Conservation (phyloP, 2,888 invertebrate species). For the Pocota personata region DNA sequence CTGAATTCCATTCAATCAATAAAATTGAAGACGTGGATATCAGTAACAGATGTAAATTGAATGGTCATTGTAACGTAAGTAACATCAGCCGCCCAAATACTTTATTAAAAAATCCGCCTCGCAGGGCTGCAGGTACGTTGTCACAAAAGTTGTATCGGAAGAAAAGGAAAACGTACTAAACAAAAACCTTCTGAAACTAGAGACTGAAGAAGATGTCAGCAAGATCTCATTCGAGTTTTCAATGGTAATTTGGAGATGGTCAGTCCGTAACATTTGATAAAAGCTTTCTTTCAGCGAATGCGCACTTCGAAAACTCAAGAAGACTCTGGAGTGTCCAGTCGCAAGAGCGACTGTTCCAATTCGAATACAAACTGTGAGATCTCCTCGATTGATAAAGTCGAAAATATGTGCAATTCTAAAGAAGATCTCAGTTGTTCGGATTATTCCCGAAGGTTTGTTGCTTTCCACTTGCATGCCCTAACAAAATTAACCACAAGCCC, state of each 20-base stretch:
- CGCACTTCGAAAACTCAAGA: constrained; percentile 78
- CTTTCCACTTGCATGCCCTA: constrained; percentile 62
- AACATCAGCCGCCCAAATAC: background rate
- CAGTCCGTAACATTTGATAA: background rate
- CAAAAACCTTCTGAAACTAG: constrained; percentile 78
- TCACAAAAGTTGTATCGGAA: constrained; percentile 39
- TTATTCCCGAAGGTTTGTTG: constrained; percentile 83
- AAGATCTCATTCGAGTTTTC: constrained; percentile 80
- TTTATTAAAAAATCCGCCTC: background rate
- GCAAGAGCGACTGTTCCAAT: constrained; percentile 83
- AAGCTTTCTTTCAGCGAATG: constrained; percentile 75
- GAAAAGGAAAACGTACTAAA: constrained; percentile 81
- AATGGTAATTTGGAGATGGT: constrained; percentile 77
- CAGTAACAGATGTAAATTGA: constrained; percentile 57
- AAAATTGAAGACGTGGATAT: constrained; percentile 75
- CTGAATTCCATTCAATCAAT: constrained; percentile 65
- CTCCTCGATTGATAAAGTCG: constrained; percentile 82
- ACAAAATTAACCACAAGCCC: constrained; percentile 57
- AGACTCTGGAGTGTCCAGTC: constrained; percentile 83
- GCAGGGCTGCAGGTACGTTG: constrained; percentile 80
- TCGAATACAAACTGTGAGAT: constrained; percentile 84
- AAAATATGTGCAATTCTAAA: constrained; percentile 80
- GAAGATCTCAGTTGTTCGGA: constrained; percentile 81
- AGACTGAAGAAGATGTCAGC: constrained; percentile 78
- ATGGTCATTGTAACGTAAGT: constrained; percentile 79